Conservation (phyloP, 2,113 vertebrate genomes). For the Dasyprocta punctata region DNA sequence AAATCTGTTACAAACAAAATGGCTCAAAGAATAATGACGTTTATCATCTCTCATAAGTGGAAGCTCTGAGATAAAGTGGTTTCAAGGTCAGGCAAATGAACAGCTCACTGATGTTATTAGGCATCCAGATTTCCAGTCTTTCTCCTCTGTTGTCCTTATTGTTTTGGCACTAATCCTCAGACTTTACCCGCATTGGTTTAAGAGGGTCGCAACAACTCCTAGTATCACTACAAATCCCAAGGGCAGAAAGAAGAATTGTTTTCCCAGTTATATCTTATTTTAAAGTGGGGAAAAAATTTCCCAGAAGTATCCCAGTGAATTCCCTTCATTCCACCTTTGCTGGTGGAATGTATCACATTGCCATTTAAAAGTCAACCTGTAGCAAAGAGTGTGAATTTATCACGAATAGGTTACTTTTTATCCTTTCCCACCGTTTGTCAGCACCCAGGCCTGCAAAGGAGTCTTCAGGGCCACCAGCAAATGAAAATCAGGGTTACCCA, state of each 20-base stretch:
- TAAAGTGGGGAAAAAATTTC: background rate
- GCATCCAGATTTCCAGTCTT: background rate
- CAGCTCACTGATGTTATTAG: background rate
- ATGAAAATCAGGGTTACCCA: background rate
- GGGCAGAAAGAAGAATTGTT: background rate
- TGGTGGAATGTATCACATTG: background rate
- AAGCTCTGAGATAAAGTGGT: background rate
- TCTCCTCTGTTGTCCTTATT: background rate
- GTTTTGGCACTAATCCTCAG: background rate
- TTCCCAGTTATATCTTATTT: background rate
- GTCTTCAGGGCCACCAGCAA: background rate
- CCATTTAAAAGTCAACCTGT: background rate
- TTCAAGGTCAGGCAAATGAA: background rate
- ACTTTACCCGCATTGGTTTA: background rate
- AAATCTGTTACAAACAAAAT: slow-evolving; percentile 37
- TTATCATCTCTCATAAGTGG: slow-evolving; percentile 2
- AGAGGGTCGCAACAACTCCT: background rate
- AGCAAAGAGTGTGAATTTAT: background rate
- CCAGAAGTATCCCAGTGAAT: background rate
- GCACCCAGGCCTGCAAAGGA: background rate
- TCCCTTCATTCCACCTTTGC: background rate
- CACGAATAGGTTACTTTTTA: background rate
- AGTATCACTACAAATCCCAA: background rate
- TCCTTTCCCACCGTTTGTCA: background rate
- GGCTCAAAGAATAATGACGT: background rate